phyloP scores from a whole-genome alignment of 2,113 vertebrate species.

The Tragelaphus imberbis region DNA sequence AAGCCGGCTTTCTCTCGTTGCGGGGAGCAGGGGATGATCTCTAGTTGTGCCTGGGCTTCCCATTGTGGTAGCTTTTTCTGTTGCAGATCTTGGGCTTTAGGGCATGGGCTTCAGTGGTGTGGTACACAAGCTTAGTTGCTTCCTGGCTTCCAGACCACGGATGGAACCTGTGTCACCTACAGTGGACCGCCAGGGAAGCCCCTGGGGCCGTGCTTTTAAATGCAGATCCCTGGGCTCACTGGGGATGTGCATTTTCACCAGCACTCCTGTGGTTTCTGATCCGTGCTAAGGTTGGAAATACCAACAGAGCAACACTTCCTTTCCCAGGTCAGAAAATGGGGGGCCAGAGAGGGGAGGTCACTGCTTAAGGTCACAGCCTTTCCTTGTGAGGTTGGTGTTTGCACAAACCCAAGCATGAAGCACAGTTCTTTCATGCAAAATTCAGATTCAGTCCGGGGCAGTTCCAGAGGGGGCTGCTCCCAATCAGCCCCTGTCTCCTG shows the following conservation, averaged over 20 bases:
- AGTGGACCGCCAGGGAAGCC: background rate
- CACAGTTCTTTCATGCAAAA: accelerated
- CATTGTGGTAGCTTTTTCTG: background rate
- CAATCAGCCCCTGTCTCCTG: accelerated
- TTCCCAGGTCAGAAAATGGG: background rate
- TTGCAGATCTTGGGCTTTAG: background rate
- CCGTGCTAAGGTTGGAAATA: background rate
- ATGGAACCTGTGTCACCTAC: background rate
- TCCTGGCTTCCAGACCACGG: background rate
- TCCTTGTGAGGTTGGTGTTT: too few species aligned
- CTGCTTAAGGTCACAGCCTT: background rate
- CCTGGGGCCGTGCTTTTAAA: background rate
- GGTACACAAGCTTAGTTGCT: background rate
- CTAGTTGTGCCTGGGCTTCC: background rate
- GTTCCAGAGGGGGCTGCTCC: accelerated
- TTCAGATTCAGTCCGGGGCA: accelerated
- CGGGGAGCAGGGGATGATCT: background rate
- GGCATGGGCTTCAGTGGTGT: background rate
- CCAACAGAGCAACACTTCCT: too few species aligned
- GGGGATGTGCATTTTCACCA: background rate
- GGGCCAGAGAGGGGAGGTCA: background rate
- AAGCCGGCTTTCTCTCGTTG: background rate
- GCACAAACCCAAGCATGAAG: accelerated
- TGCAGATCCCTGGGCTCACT: background rate
- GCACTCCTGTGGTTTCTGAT: background rate